Evolutionary conservation across 2,888 invertebrate genomes (phyloP).

Genomic region (Chrysolina oricalcia): DNA sequence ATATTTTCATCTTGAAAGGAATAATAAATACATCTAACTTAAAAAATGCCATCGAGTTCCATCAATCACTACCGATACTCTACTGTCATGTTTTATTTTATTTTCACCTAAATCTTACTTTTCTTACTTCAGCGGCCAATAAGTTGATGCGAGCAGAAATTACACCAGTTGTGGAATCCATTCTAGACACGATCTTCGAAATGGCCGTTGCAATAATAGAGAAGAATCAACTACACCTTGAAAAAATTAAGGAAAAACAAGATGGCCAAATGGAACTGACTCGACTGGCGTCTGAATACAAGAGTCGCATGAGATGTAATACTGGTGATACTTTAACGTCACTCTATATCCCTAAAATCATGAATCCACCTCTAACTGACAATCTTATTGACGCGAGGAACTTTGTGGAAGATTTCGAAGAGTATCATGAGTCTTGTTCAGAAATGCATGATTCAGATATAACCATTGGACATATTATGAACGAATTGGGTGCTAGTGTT

Average conservation of each 20-base stretch:
- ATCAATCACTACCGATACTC: too few species aligned
- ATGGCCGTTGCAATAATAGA: conserved; percentile 65
- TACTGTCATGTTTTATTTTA: neutral
- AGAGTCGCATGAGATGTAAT: conserved; percentile 61
- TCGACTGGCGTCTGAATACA: conserved; percentile 52
- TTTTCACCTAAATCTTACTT: neutral
- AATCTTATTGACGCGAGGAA: conserved; percentile 67
- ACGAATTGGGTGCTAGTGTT: conserved; percentile 59
- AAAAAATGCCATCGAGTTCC: too few species aligned
- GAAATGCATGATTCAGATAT: conserved; percentile 67
- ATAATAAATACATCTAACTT: too few species aligned
- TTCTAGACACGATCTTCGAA: conserved; percentile 65
- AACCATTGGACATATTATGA: conserved; percentile 60
- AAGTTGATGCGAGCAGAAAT: conserved; percentile 55
- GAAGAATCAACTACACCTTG: conserved; percentile 60
- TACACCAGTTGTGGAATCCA: conserved; percentile 59
- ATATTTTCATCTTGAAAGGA: too few species aligned
- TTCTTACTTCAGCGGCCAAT: conserved; percentile 44
- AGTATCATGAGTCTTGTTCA: conserved; percentile 69
- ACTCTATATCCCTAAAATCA: conserved; percentile 64
- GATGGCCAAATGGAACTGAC: conserved; percentile 36
- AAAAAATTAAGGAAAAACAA: conserved; percentile 48
- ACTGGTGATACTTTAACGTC: conserved; percentile 63
- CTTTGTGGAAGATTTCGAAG: conserved; percentile 71
- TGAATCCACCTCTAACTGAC: conserved; percentile 64